Evolutionary conservation across 2,888 invertebrate species (phyloP).

Genomic region (Lasioglossum calceatum): DNA sequence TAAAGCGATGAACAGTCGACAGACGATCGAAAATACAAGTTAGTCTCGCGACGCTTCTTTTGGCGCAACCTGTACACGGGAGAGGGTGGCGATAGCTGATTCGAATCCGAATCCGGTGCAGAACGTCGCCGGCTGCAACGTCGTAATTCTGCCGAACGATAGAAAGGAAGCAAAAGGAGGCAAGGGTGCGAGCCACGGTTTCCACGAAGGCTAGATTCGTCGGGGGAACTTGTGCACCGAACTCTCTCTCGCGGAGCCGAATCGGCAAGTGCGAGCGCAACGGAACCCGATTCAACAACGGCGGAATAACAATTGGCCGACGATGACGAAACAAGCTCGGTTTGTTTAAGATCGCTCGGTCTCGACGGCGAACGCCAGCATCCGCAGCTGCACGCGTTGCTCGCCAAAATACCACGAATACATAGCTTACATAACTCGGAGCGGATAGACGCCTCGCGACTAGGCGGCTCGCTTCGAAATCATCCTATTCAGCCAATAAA

Average conservation of each 20-base stretch:
- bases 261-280: neutral
- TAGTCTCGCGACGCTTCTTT: neutral
- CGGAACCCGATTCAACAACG: neutral
- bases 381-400: constrained; percentile 23
- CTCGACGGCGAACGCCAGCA: constrained; percentile 12
- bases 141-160: constrained; percentile 49
- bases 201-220: constrained; percentile 55
- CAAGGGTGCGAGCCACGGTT: constrained; percentile 33
- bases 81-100: constrained; percentile 9
- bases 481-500: constrained; percentile 13
- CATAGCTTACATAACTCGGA: constrained; percentile 19
- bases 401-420: constrained; percentile 11
- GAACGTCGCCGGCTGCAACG: constrained; percentile 42
- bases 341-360: constrained; percentile 30
- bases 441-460: neutral
- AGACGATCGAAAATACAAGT: neutral
- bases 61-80: constrained; percentile 2
- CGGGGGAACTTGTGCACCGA: constrained; percentile 41
- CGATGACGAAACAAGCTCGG: constrained; percentile 14
- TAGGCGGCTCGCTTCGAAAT: constrained; percentile 2
- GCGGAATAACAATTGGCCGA: constrained; percentile 3
- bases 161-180: constrained; percentile 24
- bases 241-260: constrained; percentile 44
- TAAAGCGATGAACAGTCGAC: neutral
- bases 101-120: constrained; percentile 16